A percentile compares a stretch with the other conserved stretches of the same genome.
These are phyloP conservation scores for Gisinianus flammeolus DNA, from an alignment of 2,888 invertebrate species.

Conservation along the genomic window DNA sequence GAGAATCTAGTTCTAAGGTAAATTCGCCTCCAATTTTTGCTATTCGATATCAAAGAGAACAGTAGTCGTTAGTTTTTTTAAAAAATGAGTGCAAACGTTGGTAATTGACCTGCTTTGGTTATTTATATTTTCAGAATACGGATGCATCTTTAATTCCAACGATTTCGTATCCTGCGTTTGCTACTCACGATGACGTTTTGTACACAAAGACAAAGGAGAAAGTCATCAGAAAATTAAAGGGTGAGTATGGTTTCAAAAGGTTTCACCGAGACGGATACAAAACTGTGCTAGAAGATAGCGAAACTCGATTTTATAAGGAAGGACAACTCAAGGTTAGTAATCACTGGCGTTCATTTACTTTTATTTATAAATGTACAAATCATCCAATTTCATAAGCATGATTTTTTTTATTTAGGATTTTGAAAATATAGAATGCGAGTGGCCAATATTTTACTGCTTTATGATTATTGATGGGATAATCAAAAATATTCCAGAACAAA, in stretches of 20 bases:
- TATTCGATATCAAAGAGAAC: too few species aligned
- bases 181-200: constrained; percentile 92
- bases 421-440: constrained; percentile 95
- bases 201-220: constrained; percentile 86
- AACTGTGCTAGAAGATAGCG: constrained; percentile 82
- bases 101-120: background rate
- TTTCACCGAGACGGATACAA: constrained; percentile 94
- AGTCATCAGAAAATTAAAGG: constrained; percentile 79
- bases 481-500: constrained; percentile 83
- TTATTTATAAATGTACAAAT: background rate
- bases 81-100: too few species aligned
- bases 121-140: constrained; percentile 72
- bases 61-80: too few species aligned
- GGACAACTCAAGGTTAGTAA: constrained; percentile 80
- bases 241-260: constrained; percentile 90
- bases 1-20: constrained; percentile 98
- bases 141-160: constrained; percentile 91
- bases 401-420: constrained; percentile 70
- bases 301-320: constrained; percentile 79
- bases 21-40: too few species aligned
- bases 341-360: too few species aligned
- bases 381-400: background rate
- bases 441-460: constrained; percentile 95
- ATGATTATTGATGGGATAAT: constrained; percentile 97
- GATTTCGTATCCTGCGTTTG: constrained; percentile 97